These are phyloP conservation scores for Empidonax traillii DNA, from an alignment of 2,113 vertebrate genomes.

Conservation along the genomic window DNA sequence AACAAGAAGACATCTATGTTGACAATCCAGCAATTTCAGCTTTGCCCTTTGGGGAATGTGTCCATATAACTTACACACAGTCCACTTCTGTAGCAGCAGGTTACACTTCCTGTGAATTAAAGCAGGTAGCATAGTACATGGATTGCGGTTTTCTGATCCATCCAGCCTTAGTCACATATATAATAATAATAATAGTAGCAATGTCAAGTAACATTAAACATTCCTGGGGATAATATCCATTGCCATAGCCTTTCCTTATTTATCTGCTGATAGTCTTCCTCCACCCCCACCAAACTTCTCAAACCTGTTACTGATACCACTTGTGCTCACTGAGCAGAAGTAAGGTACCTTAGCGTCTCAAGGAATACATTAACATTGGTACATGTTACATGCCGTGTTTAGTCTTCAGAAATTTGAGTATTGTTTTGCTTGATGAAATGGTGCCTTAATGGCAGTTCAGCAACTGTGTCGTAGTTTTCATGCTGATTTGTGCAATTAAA, in stretches of 20 bases:
- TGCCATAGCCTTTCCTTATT: not conserved
- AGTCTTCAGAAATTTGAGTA: not conserved
- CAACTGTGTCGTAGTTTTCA: not conserved
- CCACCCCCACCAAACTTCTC: not conserved
- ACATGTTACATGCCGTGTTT: not conserved
- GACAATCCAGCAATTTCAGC: fast-evolving
- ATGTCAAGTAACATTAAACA: fast-evolving
- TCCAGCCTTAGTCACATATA: fast-evolving
- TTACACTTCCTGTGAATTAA: not conserved
- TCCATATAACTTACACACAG: fast-evolving
- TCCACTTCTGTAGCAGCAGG: not conserved
- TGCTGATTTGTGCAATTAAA: not conserved
- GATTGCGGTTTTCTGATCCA: not conserved
- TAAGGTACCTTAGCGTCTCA: not conserved
- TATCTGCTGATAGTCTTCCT: not conserved
- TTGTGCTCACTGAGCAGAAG: not conserved
- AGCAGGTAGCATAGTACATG: not conserved
- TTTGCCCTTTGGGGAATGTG: not conserved
- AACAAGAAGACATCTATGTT: not conserved
- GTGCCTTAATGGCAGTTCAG: not conserved
- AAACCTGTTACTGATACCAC: not conserved
- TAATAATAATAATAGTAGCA: not conserved
- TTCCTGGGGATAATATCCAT: not conserved
- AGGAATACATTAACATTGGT: not conserved
- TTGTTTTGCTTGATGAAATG: not conserved